phyloP scores from a whole-genome alignment of 2,888 invertebrate genomes.

The Formica aserva region DNA sequence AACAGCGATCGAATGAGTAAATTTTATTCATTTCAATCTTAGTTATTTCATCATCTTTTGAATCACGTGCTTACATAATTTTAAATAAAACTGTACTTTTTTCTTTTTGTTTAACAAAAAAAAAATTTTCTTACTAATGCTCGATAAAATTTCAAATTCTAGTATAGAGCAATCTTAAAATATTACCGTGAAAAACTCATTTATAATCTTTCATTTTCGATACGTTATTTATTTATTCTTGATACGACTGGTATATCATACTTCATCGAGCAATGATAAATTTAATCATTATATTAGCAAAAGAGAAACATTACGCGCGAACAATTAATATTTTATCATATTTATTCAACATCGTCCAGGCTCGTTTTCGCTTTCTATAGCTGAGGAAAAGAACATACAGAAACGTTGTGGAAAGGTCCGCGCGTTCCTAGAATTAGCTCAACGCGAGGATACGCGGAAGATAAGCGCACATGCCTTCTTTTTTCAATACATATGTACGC shows the following conservation, averaged over 20 bases:
- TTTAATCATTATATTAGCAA: too few species aligned
- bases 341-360: background rate
- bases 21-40: background rate
- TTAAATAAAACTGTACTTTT: background rate
- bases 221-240: too few species aligned
- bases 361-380: too few species aligned
- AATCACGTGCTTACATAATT: background rate
- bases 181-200: too few species aligned
- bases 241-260: too few species aligned
- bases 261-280: too few species aligned
- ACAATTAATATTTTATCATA: background rate
- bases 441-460: background rate
- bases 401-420: too few species aligned
- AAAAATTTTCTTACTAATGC: background rate
- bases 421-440: background rate
- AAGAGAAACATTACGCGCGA: too few species aligned
- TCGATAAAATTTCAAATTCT: background rate
- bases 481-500: background rate
- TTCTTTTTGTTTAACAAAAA: background rate
- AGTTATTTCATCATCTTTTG: background rate
- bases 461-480: background rate
- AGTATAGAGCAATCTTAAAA: background rate
- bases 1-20: background rate
- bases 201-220: too few species aligned
- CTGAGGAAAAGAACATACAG: too few species aligned